A percentile compares a stretch with the other conserved stretches of the same genome.
phyloP scores from a whole-genome alignment of 2,113 vertebrate genomes.

The Atlantisia rogersi region DNA sequence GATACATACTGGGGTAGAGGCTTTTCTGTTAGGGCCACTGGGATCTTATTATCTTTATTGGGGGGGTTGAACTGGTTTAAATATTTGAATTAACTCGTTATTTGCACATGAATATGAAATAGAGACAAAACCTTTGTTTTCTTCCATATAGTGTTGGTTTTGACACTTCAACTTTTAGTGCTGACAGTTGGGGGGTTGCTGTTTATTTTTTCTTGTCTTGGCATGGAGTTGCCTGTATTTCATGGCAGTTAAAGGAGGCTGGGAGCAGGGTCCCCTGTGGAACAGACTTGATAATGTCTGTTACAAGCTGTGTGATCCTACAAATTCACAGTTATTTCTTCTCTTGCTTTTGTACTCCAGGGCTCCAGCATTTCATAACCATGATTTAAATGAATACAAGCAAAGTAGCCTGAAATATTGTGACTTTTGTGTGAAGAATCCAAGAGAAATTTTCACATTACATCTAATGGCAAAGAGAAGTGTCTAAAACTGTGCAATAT shows the following conservation, averaged over 20 bases:
- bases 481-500: background rate
- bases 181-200: background rate
- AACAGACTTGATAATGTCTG: background rate
- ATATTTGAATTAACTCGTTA: background rate
- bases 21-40: background rate
- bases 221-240: background rate
- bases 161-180: background rate
- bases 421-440: background rate
- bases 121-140: background rate
- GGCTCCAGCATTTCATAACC: background rate
- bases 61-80: background rate
- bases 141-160: background rate
- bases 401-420: background rate
- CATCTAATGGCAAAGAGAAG: background rate
- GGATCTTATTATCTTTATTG: background rate
- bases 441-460: background rate
- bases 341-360: background rate
- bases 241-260: background rate
- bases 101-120: background rate
- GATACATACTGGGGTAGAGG: fast-evolving
- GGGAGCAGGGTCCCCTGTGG: constrained; percentile 1
- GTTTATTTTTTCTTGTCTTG: background rate
- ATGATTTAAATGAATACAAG: background rate
- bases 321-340: background rate
- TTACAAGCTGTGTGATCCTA: background rate